A percentile compares a stretch with the other conserved stretches of the same genome.
Evolutionary conservation across 1,140 invertebrate species (phyloP).

Genomic region (Trichogramma pretiosum): DNA sequence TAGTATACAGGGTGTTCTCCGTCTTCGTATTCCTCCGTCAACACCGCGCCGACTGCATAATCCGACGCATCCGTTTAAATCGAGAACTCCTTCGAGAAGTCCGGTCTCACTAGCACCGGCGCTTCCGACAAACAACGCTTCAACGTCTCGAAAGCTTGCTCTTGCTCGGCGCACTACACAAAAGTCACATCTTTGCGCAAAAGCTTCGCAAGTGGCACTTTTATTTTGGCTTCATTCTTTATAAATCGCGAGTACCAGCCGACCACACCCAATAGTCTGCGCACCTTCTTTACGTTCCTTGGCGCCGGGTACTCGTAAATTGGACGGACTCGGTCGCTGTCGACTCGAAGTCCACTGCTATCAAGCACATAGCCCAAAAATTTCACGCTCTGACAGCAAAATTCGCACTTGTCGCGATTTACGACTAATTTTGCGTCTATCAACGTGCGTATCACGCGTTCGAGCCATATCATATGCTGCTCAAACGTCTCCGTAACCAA

Average conservation of each 20-base stretch:
- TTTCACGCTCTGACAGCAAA: neutral
- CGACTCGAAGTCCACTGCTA: no score
- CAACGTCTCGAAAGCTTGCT: conserved; percentile 17
- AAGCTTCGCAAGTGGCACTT: no score
- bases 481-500: neutral
- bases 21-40: conserved; percentile 8
- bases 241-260: conserved; percentile 27
- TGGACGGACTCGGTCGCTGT: no score
- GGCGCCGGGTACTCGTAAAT: conserved; percentile 19
- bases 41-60: conserved; percentile 21
- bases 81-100: conserved; percentile 15
- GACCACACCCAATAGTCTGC: conserved; percentile 26
- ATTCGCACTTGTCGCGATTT: no score
- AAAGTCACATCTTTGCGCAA: neutral
- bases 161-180: neutral
- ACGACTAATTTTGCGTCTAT: neutral
- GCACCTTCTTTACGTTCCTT: conserved; percentile 20
- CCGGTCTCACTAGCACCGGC: conserved; percentile 13
- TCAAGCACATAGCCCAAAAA: neutral
- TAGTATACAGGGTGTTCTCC: conserved; percentile 8
- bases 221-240: no score
- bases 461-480: neutral
- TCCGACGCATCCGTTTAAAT: conserved; percentile 1
- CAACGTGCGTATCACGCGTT: neutral
- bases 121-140: conserved; percentile 18